Evolutionary conservation across 2,888 invertebrate genomes (phyloP), one percentile per base, ranked within the genome.

Genomic region (Deilephila elpenor): DNA sequence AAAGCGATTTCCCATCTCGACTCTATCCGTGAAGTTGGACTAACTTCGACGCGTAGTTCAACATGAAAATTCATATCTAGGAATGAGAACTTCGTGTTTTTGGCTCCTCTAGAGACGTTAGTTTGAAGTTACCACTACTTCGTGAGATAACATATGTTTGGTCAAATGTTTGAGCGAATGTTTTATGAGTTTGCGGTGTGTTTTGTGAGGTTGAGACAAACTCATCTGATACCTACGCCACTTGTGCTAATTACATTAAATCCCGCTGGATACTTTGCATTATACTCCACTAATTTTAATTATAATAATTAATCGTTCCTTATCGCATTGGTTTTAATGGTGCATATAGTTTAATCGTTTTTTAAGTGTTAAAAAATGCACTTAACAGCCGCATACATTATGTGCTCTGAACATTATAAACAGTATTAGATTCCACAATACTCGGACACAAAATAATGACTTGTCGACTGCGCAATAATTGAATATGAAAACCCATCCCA

Each of bases 1-100:
- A 67, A 51, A n/a, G 25, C 25, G 67, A 17, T 67, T 44, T 14
- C 67, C 44, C 67, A 51, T 67, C 67, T 67, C 67, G 14, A 8
- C 44, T 64, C 25, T 25, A 60, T 60, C 25, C 5, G 25, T 20
- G 25, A 51, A 67, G 51, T 67, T 51, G 51, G 8, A 51, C 44
- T 17, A 67, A 61, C 53, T 70, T 71, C n/a, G 5, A 25, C 37
- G 44, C 62, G 5, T 62, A 62, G 32, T 72, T 72, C n/a, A 72
- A 53, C 32, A 64, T 53, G 53, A 44, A 62, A 59, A 73, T 73
- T 67, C 59, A 20, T 37, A 73, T 73, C 72, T 37, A 25, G 19
- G 37, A 67, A 73, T 73, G 59, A n/a, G 56, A 73, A 67, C 56
- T 67, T 73, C 59, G 67, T 67, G 72, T 37, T 67, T 72, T 73